These are phyloP conservation scores for Andrena camellia DNA, from an alignment of 2,888 invertebrate genomes.

Conservation along the genomic window DNA sequence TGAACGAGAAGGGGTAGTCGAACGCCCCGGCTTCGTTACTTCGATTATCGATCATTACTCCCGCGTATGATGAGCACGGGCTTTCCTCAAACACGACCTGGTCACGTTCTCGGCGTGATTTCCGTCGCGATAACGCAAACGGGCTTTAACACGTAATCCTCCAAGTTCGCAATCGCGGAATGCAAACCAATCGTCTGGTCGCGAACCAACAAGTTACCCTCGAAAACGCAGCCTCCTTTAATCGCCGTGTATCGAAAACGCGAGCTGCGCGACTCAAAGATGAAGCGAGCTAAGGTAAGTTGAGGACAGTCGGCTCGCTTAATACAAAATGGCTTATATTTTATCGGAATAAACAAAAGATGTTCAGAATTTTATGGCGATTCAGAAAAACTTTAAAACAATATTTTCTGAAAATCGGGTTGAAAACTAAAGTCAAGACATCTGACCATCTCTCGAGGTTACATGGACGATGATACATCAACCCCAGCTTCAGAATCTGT, in stretches of 20 bases:
- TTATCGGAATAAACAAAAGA: no score
- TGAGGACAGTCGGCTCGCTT: no score
- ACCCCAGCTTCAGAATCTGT: no score
- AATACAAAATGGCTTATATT: no score
- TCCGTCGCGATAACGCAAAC: slow-evolving; percentile 46
- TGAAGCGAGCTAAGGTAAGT: background rate
- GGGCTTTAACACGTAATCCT: slow-evolving; percentile 47
- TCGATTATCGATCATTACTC: slow-evolving; percentile 51
- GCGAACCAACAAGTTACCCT: slow-evolving; percentile 25
- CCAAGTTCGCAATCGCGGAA: slow-evolving; percentile 23
- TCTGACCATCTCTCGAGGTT: no score
- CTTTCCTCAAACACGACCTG: slow-evolving; percentile 51
- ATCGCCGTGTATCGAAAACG: background rate
- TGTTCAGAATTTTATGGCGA: no score
- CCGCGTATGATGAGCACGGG: slow-evolving; percentile 35
- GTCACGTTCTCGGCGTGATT: slow-evolving; percentile 53
- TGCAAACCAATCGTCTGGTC: slow-evolving; percentile 28
- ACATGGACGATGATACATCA: no score
- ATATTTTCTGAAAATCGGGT: no score
- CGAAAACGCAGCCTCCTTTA: background rate
- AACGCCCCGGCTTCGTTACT: slow-evolving; percentile 47
- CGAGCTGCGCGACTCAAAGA: background rate
- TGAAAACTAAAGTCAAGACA: no score
- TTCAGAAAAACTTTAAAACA: no score
- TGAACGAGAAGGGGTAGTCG: background rate